Percentiles rank a stretch among this genome's conserved stretches.
Conservation (phyloP, 2,797 vertebrate genomes). For the Microctenopoma steveboyesi region DNA sequence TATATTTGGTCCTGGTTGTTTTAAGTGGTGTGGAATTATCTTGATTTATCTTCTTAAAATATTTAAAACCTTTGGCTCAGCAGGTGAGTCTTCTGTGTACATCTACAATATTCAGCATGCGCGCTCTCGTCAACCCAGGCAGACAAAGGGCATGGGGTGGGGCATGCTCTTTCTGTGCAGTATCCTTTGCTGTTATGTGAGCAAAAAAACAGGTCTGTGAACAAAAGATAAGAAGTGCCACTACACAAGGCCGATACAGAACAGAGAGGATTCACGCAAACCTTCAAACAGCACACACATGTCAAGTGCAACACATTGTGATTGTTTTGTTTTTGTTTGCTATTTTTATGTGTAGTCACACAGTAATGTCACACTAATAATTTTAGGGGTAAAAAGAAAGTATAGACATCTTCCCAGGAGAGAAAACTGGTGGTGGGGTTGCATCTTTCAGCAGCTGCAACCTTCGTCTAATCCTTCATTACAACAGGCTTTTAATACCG, state of each 20-base stretch:
- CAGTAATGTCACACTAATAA: constrained; percentile 31
- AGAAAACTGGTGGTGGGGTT: constrained; percentile 52
- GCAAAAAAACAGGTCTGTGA: constrained; percentile 69
- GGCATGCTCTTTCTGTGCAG: constrained; percentile 62
- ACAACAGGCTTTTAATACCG: constrained; percentile 65
- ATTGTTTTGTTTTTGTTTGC: constrained; percentile 21
- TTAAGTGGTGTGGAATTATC: constrained; percentile 63
- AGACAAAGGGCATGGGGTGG: constrained; percentile 64
- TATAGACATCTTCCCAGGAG: constrained; percentile 38
- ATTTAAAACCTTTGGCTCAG: constrained; percentile 57
- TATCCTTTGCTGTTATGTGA: constrained; percentile 66
- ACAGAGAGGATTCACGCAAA: constrained; percentile 54
- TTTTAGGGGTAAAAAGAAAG: constrained; percentile 36
- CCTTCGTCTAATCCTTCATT: constrained; percentile 84
- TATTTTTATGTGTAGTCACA: constrained; percentile 26
- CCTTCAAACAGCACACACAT: constrained; percentile 18
- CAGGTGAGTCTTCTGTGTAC: constrained; percentile 66
- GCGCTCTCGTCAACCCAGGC: constrained; percentile 50
- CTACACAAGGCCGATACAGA: constrained; percentile 56
- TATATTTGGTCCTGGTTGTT: constrained; percentile 67
- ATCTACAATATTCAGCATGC: constrained; percentile 48
- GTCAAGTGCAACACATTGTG: constrained; percentile 22
- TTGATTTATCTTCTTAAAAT: constrained; percentile 58
- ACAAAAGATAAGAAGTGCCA: constrained; percentile 75
- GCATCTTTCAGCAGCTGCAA: constrained; percentile 71